Percentiles rank a stretch among this genome's conserved stretches.
These are phyloP conservation scores for Mamestra configurata DNA, from an alignment of 1,140 invertebrate species.

Conservation along the genomic window DNA sequence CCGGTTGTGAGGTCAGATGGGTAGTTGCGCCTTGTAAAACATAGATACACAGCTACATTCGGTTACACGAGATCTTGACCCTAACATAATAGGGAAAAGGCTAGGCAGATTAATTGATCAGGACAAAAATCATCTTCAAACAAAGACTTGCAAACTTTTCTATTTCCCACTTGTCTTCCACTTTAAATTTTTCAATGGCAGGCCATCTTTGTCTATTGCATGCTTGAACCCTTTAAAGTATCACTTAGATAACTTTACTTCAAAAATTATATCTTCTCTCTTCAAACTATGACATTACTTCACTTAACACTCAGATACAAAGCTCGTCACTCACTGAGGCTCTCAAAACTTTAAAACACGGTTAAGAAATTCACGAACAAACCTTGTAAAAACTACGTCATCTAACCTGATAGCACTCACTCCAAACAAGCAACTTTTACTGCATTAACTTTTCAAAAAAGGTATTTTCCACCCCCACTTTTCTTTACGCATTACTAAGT, in stretches of 20 bases:
- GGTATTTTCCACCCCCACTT: conserved; percentile 2
- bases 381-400: conserved; percentile 10
- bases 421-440: conserved; percentile 18
- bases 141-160: no score
- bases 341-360: conserved; percentile 20
- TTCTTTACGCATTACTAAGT: conserved; percentile 5
- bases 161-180: no score
- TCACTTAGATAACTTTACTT: neutral
- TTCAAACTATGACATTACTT: neutral
- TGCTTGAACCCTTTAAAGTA: neutral
- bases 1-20: no score
- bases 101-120: no score
- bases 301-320: conserved; percentile 1
- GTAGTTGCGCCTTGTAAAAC: no score
- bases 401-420: conserved; percentile 15
- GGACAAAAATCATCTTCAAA: no score
- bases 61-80: no score
- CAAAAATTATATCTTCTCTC: neutral
- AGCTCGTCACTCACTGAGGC: neutral
- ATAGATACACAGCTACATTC: no score
- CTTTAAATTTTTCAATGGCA: no score
- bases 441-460: conserved; percentile 38
- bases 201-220: neutral
- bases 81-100: no score
- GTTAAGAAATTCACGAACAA: conserved; percentile 11